Base-by-base conservation (phyloP, 1,140 invertebrate genomes). In the Elymnias hypermnestra region DNA sequence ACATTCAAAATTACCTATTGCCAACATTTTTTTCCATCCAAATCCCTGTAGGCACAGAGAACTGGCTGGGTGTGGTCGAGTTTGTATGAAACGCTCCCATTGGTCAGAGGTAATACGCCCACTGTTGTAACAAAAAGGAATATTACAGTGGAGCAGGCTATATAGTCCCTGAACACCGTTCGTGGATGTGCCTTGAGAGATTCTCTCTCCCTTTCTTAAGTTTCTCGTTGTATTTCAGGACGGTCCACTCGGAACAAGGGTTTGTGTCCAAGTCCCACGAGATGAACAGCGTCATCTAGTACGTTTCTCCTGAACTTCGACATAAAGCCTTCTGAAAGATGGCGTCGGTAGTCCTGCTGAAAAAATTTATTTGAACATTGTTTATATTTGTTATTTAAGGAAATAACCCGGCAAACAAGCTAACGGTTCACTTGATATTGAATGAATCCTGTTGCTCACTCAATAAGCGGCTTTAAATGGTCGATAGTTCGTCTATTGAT, bases 1-100 rank as follows among this genome's bases (percentile, higher is more conserved):
- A 70, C 61, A 64, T 73, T 75, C 70, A 68, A 72, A 84, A 84
- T 84, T 84, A 84, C 81, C 77, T 82, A 84, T 78, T 70, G 67
- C 76, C 51, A 81, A 81, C 76, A 81, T n/a, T 64, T 81, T 79
- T 62, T 79, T 72, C 49, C 64, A 68, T 67, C 42, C 69, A 83
- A 84, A 36, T 83, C 81, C 81, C 81, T 63, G 81, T 84, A 84
- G 81, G 81, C 78, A 84, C 69, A 54, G 63, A 64, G 70, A 82
- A 83, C 69, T 59, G 54, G 57, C 64, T 84, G 64, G 81, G 78
- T 66, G 81, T 83, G 76, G 76, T 63, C 65, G 48, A 47, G 39
- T 38, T 41, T 49, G 48, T 42, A 51, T 22, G 57, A 67, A 63
- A 66, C 57, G 53, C 63, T 76, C 72, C 74, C 54, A 84, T 84